Conservation (phyloP, 2,888 invertebrate genomes). For the Dryobotodes eremita region DNA sequence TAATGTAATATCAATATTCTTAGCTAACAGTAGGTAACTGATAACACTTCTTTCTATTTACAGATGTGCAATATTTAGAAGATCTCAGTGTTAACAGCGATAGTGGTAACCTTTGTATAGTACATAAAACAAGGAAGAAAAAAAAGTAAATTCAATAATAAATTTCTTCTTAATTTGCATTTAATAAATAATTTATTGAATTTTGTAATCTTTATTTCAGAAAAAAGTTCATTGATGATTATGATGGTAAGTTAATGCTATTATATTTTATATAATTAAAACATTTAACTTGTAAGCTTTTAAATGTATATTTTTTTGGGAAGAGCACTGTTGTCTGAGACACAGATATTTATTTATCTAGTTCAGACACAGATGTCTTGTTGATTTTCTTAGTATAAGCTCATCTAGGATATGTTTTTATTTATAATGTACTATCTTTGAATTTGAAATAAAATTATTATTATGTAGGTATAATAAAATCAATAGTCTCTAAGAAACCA, state of each 20-base stretch:
- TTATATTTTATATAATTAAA: too few species aligned
- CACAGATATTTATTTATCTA: too few species aligned
- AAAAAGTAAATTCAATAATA: conserved; percentile 58
- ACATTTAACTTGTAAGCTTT: too few species aligned
- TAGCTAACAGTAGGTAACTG: not conserved
- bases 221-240: conserved; percentile 48
- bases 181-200: not conserved
- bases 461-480: too few species aligned
- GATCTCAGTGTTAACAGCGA: conserved; percentile 69
- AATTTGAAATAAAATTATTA: too few species aligned
- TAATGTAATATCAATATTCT: not conserved
- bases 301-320: too few species aligned
- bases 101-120: conserved; percentile 63
- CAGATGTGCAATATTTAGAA: conserved; percentile 77
- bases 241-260: conserved; percentile 60
- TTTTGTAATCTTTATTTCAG: conserved; percentile 62
- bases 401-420: too few species aligned
- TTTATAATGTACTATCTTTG: too few species aligned
- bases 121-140: conserved; percentile 60
- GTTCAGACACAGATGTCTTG: too few species aligned
- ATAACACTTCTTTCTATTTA: conserved; percentile 41
- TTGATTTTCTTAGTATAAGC: too few species aligned
- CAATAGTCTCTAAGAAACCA: not conserved
- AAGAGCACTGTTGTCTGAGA: too few species aligned
- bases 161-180: not conserved